Percentiles rank a stretch among this genome's conserved stretches.
phyloP scores from a whole-genome alignment of 2,113 vertebrate genomes.

The Cynocephalus volans region DNA sequence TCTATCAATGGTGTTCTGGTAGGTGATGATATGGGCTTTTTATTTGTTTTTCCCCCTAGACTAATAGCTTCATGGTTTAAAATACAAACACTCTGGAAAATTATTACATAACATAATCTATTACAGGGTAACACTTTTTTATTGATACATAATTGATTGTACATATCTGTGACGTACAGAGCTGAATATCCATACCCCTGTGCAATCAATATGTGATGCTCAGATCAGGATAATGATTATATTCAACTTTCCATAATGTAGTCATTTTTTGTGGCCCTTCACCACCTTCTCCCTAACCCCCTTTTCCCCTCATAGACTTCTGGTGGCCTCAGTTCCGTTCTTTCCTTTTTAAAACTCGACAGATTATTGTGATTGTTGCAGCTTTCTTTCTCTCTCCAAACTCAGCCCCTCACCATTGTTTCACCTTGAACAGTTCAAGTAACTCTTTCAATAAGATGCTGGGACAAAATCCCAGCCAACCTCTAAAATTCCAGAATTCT shows the following conservation, averaged over 20 bases:
- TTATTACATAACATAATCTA: constrained; percentile 30
- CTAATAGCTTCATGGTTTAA: neutral
- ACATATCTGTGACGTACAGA: no score
- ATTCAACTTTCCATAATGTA: no score
- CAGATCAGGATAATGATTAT: no score
- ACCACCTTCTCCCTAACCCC: no score
- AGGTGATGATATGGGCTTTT: neutral
- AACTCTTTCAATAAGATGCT: neutral
- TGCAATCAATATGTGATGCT: no score
- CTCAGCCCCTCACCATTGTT: neutral
- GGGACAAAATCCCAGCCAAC: neutral
- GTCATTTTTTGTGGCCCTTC: no score
- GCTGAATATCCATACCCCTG: no score
- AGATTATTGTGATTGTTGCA: no score
- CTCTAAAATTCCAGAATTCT: neutral
- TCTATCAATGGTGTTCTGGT: rapidly evolving
- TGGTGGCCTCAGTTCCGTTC: no score
- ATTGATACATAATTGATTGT: no score
- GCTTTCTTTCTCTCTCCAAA: neutral
- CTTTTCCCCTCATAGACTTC: no score
- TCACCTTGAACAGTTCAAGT: neutral
- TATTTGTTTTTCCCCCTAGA: neutral
- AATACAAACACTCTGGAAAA: constrained; percentile 27
- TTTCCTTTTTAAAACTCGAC: no score
- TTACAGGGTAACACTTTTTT: neutral